phyloP scores from a whole-genome alignment of 2,113 vertebrate genomes.

The Piprites chloris region DNA sequence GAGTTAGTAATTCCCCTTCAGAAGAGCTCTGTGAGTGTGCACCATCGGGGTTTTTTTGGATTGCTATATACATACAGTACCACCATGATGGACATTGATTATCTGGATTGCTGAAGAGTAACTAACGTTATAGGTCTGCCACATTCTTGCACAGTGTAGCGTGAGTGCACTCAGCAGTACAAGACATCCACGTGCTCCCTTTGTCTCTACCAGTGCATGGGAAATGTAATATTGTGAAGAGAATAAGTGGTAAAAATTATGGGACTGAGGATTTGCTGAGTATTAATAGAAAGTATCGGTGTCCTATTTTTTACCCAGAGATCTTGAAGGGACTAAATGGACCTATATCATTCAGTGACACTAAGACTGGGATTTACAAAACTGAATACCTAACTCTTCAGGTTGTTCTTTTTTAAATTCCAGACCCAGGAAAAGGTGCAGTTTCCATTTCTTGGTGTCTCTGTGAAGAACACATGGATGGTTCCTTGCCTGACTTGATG shows the following conservation, averaged over 20 bases:
- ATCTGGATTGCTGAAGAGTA: neutral
- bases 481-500: neutral
- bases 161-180: neutral
- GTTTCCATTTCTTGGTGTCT: neutral
- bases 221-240: neutral
- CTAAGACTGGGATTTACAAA: neutral
- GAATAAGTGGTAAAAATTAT: neutral
- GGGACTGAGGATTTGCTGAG: neutral
- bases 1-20: neutral
- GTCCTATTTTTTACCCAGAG: neutral
- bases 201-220: neutral
- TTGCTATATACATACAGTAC: neutral
- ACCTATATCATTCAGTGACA: neutral
- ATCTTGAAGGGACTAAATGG: neutral
- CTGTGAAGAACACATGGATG: neutral
- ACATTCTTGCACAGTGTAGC: neutral
- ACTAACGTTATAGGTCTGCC: neutral
- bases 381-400: neutral
- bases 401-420: neutral
- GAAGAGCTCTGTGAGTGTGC: neutral
- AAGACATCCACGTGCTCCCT: neutral
- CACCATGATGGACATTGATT: neutral
- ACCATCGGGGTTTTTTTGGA: neutral
- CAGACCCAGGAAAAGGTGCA: neutral
- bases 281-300: neutral